These are phyloP conservation scores for Epinotia ramella DNA, from an alignment of 2,888 invertebrate species.

Conservation along the genomic window DNA sequence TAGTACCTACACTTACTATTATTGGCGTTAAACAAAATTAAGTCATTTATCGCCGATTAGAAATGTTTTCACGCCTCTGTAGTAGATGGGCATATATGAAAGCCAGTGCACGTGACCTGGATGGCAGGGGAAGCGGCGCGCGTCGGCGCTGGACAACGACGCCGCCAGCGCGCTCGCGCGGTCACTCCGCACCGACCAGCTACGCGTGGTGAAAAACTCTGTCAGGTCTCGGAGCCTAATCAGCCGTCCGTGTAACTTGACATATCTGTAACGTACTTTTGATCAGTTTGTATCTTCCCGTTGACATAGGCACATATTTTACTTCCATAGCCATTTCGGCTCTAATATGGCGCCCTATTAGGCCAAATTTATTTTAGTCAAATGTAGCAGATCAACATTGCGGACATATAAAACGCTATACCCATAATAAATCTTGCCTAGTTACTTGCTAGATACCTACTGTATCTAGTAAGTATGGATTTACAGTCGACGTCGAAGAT, in stretches of 20 bases:
- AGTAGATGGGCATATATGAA: neutral
- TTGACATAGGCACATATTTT: neutral
- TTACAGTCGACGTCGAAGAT: no score
- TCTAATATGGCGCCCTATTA: no score
- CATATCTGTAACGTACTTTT: slow-evolving; percentile 4
- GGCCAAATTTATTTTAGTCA: neutral
- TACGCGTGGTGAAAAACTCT: neutral
- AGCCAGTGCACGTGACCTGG: neutral
- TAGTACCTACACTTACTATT: no score
- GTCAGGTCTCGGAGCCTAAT: neutral
- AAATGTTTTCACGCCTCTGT: slow-evolving; percentile 1
- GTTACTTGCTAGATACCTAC: no score
- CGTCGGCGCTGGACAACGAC: neutral
- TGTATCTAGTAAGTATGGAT: no score
- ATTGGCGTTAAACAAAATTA: neutral
- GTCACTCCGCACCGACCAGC: slow-evolving; percentile 3
- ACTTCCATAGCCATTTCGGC: neutral
- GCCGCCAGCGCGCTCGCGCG: slow-evolving; percentile 4
- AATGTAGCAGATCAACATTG: no score
- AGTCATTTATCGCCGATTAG: neutral
- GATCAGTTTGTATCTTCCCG: neutral
- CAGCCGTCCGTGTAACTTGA: neutral
- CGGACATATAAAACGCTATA: no score
- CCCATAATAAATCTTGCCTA: no score
- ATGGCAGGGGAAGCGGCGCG: slow-evolving; percentile 11